These are phyloP conservation scores for Galeopsomyia nigrocyanea DNA, from an alignment of 2,888 invertebrate species.

Conservation along the genomic window DNA sequence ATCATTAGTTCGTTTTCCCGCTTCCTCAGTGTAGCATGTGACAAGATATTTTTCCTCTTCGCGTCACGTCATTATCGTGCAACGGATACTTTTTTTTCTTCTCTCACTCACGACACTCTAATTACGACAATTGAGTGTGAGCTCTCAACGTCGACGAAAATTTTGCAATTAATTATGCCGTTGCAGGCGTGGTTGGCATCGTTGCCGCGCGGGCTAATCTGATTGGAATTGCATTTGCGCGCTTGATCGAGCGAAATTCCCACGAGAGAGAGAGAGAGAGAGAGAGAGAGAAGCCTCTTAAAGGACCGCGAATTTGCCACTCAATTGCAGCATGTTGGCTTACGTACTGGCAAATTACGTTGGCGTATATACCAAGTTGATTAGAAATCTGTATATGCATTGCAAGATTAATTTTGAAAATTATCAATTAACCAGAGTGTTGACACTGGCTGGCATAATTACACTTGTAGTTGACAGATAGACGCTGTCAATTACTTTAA, in stretches of 20 bases:
- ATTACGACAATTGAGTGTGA: no score
- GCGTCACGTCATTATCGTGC: slow-evolving; percentile 13
- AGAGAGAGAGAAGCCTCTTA: slow-evolving; percentile 30
- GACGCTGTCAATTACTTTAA: no score
- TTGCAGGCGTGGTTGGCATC: neutral
- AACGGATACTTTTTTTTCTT: no score
- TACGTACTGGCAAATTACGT: no score
- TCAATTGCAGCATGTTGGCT: slow-evolving; percentile 27
- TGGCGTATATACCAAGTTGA: no score
- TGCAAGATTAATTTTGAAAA: no score
- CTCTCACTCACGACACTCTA: no score
- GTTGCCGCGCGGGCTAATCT: slow-evolving; percentile 35
- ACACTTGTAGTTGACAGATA: no score
- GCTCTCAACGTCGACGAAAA: neutral
- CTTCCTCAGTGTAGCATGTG: slow-evolving; percentile 7
- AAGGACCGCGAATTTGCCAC: slow-evolving; percentile 38
- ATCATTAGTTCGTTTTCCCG: slow-evolving; percentile 24
- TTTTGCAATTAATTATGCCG: slow-evolving; percentile 18
- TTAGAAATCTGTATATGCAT: no score
- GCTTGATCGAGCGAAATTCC: slow-evolving; percentile 37
- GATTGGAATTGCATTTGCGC: slow-evolving; percentile 38
- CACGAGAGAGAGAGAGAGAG: neutral
- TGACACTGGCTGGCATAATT: no score
- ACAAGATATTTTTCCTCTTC: neutral
- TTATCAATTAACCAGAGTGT: no score